phyloP scores from a whole-genome alignment of 2,113 vertebrate genomes.

The Mesembrinibis cayennensis region DNA sequence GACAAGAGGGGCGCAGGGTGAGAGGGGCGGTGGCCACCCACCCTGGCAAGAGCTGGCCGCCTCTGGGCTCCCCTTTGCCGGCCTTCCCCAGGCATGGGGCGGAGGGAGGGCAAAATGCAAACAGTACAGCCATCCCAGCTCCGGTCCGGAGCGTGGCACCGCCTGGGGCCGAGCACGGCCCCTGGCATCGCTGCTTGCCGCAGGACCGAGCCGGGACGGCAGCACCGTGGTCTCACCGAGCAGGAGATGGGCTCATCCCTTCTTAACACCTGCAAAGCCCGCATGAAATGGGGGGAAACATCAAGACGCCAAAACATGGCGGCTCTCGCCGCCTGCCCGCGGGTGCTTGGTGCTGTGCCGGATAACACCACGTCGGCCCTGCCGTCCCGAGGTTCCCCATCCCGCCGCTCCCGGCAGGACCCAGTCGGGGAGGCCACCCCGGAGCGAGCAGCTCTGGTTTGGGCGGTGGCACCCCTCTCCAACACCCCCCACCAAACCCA shows the following conservation, averaged over 20 bases:
- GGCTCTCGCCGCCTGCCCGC: rapidly evolving
- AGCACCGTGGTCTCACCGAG: neutral
- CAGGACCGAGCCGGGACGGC: neutral
- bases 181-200: rapidly evolving
- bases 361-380: rapidly evolving
- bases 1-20: neutral
- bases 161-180: neutral
- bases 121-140: neutral
- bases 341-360: rapidly evolving
- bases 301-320: neutral
- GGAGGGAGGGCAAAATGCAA: rapidly evolving
- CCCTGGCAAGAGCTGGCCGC: neutral
- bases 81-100: neutral
- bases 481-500: neutral
- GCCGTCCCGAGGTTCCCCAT: rapidly evolving
- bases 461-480: neutral
- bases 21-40: neutral
- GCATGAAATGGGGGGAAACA: rapidly evolving
- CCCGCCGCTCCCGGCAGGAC: rapidly evolving
- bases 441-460: neutral
- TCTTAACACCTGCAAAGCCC: neutral
- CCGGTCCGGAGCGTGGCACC: rapidly evolving
- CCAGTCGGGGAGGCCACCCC: rapidly evolving
- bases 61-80: neutral
- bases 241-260: neutral